Evolutionary conservation across 2,797 vertebrate species (phyloP).

Genomic region (Aratinga solstitialis): DNA sequence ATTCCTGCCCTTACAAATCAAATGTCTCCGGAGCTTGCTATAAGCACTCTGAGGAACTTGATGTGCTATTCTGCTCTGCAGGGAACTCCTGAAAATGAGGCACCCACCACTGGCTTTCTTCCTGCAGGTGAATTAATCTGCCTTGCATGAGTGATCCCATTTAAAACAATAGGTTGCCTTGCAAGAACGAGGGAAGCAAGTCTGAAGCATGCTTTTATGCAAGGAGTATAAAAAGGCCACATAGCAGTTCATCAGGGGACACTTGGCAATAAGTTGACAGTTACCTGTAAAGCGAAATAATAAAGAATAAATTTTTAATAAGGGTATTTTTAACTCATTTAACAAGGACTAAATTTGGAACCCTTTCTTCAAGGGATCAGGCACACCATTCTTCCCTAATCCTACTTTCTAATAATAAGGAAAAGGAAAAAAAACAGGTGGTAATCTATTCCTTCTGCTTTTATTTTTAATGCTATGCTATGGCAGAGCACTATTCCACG

Average conservation of each 20-base stretch:
- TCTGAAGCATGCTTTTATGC: background rate
- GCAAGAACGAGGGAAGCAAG: background rate
- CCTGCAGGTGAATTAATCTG: constrained; percentile 43
- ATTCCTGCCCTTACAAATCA: background rate
- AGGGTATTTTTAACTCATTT: constrained; percentile 33
- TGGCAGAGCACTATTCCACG: background rate
- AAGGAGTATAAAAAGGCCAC: constrained; percentile 22
- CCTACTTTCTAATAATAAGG: background rate
- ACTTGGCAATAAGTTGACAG: constrained; percentile 29
- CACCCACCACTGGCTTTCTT: background rate
- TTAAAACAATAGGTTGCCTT: constrained; percentile 43
- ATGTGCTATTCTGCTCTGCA: background rate
- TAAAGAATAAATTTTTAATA: constrained; percentile 47
- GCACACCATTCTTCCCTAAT: background rate
- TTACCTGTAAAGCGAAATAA: constrained; percentile 49
- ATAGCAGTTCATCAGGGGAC: constrained; percentile 17
- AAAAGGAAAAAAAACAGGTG: background rate
- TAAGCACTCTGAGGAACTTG: background rate
- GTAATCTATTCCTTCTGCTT: background rate
- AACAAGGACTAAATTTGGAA: constrained; percentile 6
- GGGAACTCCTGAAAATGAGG: background rate
- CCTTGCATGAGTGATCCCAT: constrained; percentile 33
- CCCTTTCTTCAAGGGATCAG: background rate
- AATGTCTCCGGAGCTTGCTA: background rate
- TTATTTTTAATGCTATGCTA: background rate